These are phyloP conservation scores for Athrips mouffetella DNA, from an alignment of 2,888 invertebrate species.

Conservation along the genomic window DNA sequence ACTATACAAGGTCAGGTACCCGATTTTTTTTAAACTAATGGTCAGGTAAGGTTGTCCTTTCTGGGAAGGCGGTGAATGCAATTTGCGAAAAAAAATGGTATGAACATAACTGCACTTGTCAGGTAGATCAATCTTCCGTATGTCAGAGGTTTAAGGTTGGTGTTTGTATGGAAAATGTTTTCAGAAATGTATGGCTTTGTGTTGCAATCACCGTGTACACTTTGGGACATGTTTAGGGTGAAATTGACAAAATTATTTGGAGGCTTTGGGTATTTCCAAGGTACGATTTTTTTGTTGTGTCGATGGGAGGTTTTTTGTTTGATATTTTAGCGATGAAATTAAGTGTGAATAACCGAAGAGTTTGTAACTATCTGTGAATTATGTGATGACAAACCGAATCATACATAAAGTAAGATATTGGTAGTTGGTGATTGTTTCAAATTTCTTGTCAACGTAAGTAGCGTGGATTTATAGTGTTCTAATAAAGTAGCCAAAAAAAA, in stretches of 20 bases:
- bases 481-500: neutral
- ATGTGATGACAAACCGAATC: no score
- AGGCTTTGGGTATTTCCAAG: neutral
- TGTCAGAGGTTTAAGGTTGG: slow-evolving; percentile 11
- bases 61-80: slow-evolving; percentile 34
- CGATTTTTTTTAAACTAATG: slow-evolving; percentile 45
- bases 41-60: slow-evolving; percentile 51
- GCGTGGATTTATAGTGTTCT: neutral
- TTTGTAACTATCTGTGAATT: neutral
- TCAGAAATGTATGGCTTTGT: neutral
- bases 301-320: neutral
- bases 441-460: no score
- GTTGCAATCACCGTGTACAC: no score
- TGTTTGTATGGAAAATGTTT: slow-evolving; percentile 7
- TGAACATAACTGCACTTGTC: slow-evolving; percentile 4
- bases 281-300: neutral
- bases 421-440: no score
- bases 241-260: neutral
- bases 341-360: neutral
- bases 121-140: slow-evolving; percentile 2
- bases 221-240: slow-evolving; percentile 3
- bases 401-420: no score
- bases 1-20: slow-evolving; percentile 50
- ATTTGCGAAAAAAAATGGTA: slow-evolving; percentile 33
- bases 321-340: neutral